Conservation (phyloP, 2,113 vertebrate species). For the Oreochromis niloticus region DNA sequence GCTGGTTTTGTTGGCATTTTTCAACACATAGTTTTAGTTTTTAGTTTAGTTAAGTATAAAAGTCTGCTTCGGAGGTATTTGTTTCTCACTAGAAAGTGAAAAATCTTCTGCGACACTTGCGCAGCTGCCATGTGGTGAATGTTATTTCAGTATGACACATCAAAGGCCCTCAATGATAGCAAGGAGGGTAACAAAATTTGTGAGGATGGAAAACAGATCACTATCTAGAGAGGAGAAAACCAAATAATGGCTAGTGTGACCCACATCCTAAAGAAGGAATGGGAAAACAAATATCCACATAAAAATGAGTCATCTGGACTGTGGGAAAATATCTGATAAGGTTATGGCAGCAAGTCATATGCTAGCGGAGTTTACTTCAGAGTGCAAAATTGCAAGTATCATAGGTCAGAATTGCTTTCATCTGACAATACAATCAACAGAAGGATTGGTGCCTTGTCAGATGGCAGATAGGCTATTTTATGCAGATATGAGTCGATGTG, state of each 20-base stretch:
- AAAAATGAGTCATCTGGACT: background rate
- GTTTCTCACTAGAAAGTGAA: background rate
- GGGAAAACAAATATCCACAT: background rate
- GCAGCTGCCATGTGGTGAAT: background rate
- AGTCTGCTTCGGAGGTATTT: background rate
- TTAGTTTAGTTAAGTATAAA: background rate
- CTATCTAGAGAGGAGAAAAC: background rate
- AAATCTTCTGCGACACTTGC: background rate
- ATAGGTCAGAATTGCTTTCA: background rate
- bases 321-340: background rate
- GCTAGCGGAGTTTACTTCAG: background rate
- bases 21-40: background rate
- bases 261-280: background rate
- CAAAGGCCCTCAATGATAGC: background rate
- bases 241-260: background rate
- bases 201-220: background rate
- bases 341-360: background rate
- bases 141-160: background rate
- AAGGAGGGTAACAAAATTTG: background rate
- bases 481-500: background rate
- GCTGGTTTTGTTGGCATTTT: background rate
- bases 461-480: background rate
- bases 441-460: background rate
- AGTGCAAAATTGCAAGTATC: background rate
- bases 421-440: background rate